phyloP scores from a whole-genome alignment of 2,113 vertebrate genomes.

The Megaleporinus macrocephalus region DNA sequence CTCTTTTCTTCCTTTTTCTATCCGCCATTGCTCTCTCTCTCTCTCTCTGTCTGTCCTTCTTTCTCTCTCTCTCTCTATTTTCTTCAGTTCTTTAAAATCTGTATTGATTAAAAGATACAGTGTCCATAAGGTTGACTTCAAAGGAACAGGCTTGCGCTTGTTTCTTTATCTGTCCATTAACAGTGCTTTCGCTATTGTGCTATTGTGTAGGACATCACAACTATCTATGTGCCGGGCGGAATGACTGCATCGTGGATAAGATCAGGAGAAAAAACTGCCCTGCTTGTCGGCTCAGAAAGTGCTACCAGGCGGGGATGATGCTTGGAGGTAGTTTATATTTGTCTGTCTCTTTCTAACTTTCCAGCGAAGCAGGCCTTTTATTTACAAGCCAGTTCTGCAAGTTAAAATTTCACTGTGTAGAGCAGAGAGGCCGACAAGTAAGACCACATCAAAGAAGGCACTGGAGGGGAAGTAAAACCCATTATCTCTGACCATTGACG shows the following conservation, averaged over 20 bases:
- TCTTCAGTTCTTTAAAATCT: not conserved
- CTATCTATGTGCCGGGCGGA: constrained; percentile 96
- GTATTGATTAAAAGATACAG: not conserved
- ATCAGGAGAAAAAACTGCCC: constrained; percentile 98
- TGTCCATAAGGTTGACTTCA: not conserved
- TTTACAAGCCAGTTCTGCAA: too few species aligned
- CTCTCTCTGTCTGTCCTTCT: not conserved
- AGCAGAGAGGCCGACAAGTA: too few species aligned
- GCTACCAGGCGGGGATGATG: constrained; percentile 97
- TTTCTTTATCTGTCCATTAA: constrained; percentile 27
- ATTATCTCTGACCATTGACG: not conserved
- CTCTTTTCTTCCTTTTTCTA: not conserved
- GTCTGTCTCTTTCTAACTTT: not conserved
- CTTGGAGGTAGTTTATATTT: constrained; percentile 86
- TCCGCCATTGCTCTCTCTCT: not conserved
- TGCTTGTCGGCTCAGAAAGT: constrained; percentile 94
- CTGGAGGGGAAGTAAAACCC: not conserved
- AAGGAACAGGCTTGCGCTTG: not conserved
- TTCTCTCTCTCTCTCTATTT: not conserved
- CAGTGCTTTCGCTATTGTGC: constrained; percentile 53
- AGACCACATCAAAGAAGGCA: not conserved
- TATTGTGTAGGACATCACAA: constrained; percentile 89
- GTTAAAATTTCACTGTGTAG: too few species aligned
- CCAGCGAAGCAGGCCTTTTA: not conserved
- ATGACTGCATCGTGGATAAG: constrained; percentile 99